Base-by-base conservation (phyloP, 2,888 invertebrate species). In the Andrena bicolor region DNA sequence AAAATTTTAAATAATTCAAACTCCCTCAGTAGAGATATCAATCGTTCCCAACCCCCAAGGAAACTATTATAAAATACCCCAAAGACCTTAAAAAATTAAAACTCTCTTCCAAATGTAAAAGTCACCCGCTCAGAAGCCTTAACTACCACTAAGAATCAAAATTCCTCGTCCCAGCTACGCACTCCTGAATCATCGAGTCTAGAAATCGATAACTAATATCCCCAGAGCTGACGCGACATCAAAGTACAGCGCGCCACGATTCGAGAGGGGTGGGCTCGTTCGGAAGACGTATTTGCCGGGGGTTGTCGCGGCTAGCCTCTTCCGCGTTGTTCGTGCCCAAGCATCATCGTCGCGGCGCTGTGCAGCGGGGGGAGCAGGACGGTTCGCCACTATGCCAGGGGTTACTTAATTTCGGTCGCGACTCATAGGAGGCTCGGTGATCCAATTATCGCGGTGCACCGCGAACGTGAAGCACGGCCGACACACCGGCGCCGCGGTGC, bases 401-500 rank as follows among this genome's bases (percentile, higher is more conserved):
- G 85, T 85, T 85, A 85, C 85, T 85, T 85, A 80, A 82, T 85
- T 85, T 85, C 82, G 78, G 76, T 83, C 83, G 83, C 86, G 73
- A 81, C 70, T 77, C 83, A 61, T 74, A 83, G 75, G 68, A 76
- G 58, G 70, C 83, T 74, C 69, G 76, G 32, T 86, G 86, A 86
- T 86, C 78, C 86, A 86, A 86, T 86, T 86, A 86, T 87, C 86
- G 86, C 73, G 88, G 86, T 82, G 86, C 70, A 74, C 83, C 86
- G 56, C 79, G 75, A 76, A 71, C 72, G 53, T 79, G 74, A 80
- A 79, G 74, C 26, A 60, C 23, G 76, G 51, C 60, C 64, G 74
- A 58, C 56, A 48, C 20, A 28, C 60, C 32, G 60, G 53, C 23
- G 56, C 20, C 10, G 53, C 20, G 2, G 56, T 4, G 56, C 20